Evolutionary conservation across 2,113 vertebrate species (phyloP).

Genomic region (Amia ocellicauda): DNA sequence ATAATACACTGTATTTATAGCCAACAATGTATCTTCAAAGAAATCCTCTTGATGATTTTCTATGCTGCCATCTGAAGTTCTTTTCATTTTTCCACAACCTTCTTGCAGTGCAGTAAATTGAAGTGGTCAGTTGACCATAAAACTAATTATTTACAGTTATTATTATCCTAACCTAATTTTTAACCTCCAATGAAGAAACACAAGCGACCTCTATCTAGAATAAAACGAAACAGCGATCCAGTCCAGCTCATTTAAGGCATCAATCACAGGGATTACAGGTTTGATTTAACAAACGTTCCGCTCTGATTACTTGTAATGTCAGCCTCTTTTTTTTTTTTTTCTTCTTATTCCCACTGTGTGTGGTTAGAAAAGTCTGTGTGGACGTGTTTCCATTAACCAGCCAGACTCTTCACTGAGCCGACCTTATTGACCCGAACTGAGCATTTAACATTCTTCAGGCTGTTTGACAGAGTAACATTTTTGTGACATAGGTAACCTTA

Average conservation of each 20-base stretch:
- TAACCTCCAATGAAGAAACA: constrained; percentile 3
- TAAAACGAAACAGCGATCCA: constrained; percentile 3
- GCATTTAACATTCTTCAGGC: too few species aligned
- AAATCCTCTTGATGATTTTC: not conserved
- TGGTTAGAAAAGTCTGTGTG: not conserved
- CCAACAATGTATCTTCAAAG: not conserved
- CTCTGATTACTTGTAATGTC: constrained; percentile 9
- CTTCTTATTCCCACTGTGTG: not conserved
- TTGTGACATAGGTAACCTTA: too few species aligned
- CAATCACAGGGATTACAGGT: constrained; percentile 9
- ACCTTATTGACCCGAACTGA: too few species aligned
- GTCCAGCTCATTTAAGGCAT: constrained; percentile 7
- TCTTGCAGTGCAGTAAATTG: not conserved
- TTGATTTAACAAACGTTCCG: constrained; percentile 5
- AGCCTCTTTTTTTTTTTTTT: not conserved
- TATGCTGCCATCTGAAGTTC: not conserved
- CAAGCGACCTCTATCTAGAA: constrained; percentile 2
- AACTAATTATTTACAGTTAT: constrained; percentile 12
- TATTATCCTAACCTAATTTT: constrained; percentile 10
- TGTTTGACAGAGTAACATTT: too few species aligned
- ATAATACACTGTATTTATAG: not conserved
- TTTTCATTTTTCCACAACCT: not conserved
- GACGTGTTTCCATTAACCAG: too few species aligned
- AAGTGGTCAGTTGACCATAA: not conserved
- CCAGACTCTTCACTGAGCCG: too few species aligned